Evolutionary conservation across 2,888 invertebrate species (phyloP).

Genomic region (Ceramica pisi): DNA sequence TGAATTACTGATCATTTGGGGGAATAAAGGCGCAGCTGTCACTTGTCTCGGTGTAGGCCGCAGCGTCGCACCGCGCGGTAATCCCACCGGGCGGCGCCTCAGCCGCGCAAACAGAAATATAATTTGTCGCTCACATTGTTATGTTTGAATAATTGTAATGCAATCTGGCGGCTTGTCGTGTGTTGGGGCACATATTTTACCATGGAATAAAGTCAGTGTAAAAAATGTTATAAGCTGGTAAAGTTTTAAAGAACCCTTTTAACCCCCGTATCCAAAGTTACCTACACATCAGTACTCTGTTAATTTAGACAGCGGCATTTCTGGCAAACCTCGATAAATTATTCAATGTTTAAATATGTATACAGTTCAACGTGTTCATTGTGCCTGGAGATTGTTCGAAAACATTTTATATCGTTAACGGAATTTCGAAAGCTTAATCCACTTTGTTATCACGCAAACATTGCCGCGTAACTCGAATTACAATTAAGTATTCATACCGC

Average conservation of each 20-base stretch:
- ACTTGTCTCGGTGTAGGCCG: constrained; percentile 62
- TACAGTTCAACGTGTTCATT: constrained; percentile 25
- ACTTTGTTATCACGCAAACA: constrained; percentile 57
- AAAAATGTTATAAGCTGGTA: no score
- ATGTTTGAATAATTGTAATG: constrained; percentile 72
- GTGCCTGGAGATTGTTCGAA: constrained; percentile 21
- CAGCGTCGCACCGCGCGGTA: constrained; percentile 44
- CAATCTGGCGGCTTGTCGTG: constrained; percentile 44
- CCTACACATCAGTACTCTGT: neutral
- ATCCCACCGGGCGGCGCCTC: constrained; percentile 65
- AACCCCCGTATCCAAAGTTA: no score
- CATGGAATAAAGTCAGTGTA: no score
- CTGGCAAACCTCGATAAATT: neutral
- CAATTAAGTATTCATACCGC: constrained; percentile 64
- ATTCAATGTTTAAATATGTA: constrained; percentile 39
- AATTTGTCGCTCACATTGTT: constrained; percentile 77
- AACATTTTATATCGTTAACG: constrained; percentile 53
- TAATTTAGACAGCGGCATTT: constrained; percentile 6
- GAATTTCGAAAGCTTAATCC: constrained; percentile 55
- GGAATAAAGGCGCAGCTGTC: constrained; percentile 72
- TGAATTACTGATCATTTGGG: constrained; percentile 72
- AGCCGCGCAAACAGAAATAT: constrained; percentile 68
- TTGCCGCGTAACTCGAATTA: constrained; percentile 54
- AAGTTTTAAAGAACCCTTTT: no score
- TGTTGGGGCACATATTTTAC: neutral